These are phyloP conservation scores for Geotrypetes seraphini DNA, from an alignment of 2,797 vertebrate genomes.

Conservation along the genomic window DNA sequence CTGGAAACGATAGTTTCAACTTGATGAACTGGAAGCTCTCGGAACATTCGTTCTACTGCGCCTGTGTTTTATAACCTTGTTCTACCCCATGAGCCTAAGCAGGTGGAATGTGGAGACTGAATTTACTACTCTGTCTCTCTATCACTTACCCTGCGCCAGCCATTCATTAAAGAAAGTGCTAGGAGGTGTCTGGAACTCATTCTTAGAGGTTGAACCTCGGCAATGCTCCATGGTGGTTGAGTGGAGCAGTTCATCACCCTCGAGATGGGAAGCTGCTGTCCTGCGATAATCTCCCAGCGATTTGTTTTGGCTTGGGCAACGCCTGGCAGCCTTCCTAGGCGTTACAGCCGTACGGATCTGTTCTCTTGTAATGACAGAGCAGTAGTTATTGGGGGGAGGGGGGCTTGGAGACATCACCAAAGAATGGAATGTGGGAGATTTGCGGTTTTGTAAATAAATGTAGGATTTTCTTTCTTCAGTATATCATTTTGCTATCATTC, in stretches of 20 bases:
- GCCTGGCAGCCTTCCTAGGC: slow-evolving; percentile 9
- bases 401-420: too few relatives aligned
- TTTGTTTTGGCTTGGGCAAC: neutral
- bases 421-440: neutral
- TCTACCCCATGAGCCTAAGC: too few relatives aligned
- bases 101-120: too few relatives aligned
- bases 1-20: too few relatives aligned
- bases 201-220: neutral
- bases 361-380: neutral
- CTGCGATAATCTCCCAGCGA: slow-evolving; percentile 9
- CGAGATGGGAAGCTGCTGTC: slow-evolving; percentile 2
- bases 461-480: neutral
- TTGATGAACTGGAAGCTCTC: too few relatives aligned
- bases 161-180: neutral
- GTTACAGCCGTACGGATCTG: neutral
- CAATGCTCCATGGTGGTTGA: slow-evolving; percentile 6
- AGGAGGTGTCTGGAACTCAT: neutral
- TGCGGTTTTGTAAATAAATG: too few relatives aligned
- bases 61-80: too few relatives aligned
- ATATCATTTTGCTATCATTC: neutral
- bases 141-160: too few relatives aligned
- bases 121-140: too few relatives aligned
- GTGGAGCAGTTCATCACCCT: slow-evolving; percentile 1
- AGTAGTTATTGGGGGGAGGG: neutral
- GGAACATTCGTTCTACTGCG: too few relatives aligned